These are phyloP conservation scores for Loripinus fragilis DNA, from an alignment of 2,888 invertebrate genomes.

Conservation along the genomic window DNA sequence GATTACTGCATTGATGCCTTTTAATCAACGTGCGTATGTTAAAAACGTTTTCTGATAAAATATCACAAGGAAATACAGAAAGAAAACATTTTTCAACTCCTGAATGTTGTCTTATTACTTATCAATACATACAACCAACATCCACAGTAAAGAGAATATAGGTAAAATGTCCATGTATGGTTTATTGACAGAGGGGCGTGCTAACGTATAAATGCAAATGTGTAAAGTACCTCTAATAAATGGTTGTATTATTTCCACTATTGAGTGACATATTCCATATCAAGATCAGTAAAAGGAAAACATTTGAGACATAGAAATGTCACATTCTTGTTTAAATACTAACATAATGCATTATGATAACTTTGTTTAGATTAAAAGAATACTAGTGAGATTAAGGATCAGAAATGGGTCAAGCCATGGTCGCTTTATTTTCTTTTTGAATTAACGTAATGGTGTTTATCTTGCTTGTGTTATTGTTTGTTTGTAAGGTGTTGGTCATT, in stretches of 20 bases:
- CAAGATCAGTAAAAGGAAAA: not conserved
- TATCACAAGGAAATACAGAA: too few species aligned
- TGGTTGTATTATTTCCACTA: not conserved
- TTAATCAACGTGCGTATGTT: too few species aligned
- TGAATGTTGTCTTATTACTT: too few species aligned
- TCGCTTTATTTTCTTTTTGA: not conserved
- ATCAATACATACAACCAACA: too few species aligned
- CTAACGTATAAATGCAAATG: not conserved
- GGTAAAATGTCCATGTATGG: too few species aligned
- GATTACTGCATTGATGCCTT: too few species aligned
- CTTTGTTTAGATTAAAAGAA: conserved; percentile 4
- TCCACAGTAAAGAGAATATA: too few species aligned
- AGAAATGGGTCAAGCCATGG: not conserved
- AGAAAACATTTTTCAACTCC: too few species aligned
- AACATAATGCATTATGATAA: conserved; percentile 19
- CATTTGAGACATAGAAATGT: not conserved
- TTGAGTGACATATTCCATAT: not conserved
- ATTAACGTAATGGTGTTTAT: not conserved
- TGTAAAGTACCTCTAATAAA: not conserved
- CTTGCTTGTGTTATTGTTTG: not conserved
- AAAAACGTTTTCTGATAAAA: too few species aligned
- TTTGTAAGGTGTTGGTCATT: too few species aligned
- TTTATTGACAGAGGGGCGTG: too few species aligned
- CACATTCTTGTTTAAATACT: conserved; percentile 10
- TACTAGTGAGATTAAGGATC: not conserved